Evolutionary conservation across 1,140 invertebrate species (phyloP).

Genomic region (Rhopalosiphum padi): DNA sequence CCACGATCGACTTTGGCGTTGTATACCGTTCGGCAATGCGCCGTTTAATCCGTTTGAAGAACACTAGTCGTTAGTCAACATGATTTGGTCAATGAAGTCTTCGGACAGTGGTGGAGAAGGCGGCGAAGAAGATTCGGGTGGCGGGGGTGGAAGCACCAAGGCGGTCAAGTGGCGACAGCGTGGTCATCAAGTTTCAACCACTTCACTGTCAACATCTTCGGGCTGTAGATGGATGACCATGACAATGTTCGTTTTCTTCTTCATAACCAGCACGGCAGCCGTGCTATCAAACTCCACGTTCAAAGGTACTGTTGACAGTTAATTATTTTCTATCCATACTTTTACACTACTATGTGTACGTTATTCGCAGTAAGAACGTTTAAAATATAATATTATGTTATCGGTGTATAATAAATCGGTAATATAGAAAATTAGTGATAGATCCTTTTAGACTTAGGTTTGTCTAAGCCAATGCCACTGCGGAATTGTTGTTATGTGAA

Average conservation of each 20-base stretch:
- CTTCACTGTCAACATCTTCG: neutral
- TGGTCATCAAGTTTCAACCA: neutral
- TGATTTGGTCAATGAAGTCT: neutral
- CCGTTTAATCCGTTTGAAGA: neutral
- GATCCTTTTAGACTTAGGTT: neutral
- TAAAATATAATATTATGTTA: neutral
- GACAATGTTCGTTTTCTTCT: neutral
- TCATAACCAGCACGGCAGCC: neutral
- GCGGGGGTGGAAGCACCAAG: neutral
- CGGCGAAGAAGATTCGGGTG: neutral
- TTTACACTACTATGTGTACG: neutral
- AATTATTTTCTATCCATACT: neutral
- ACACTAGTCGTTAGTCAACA: neutral
- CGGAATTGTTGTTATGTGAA: conserved; percentile 34
- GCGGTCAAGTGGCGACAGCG: neutral
- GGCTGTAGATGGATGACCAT: neutral
- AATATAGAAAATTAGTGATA: neutral
- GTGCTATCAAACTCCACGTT: conserved; percentile 33
- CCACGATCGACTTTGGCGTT: neutral
- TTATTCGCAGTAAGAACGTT: neutral
- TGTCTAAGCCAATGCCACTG: conserved; percentile 44
- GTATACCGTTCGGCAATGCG: neutral
- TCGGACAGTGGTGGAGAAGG: neutral
- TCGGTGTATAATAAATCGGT: neutral
- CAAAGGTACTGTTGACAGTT: conserved; percentile 6